Percentiles rank a stretch among this genome's conserved stretches.
Conservation (phyloP, 2,797 vertebrate species). For the Columba guinea region DNA sequence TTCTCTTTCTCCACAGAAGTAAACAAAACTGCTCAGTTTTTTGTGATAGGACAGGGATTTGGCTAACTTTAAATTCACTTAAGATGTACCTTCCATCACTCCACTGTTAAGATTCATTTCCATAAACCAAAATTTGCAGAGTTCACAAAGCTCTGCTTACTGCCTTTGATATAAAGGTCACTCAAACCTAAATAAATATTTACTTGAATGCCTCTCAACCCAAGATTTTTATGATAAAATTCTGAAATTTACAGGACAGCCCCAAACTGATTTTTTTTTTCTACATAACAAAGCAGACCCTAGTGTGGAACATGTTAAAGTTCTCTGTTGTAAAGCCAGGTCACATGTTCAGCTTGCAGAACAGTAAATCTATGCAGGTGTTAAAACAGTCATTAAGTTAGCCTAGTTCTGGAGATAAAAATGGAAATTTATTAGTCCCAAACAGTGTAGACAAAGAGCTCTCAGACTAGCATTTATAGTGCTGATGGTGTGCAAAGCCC, state of each 20-base stretch:
- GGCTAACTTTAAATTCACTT: not conserved
- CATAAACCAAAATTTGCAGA: not conserved
- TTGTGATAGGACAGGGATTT: not conserved
- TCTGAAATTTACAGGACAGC: not conserved
- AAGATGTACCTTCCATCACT: not conserved
- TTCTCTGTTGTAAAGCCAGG: not conserved
- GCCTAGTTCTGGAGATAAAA: not conserved
- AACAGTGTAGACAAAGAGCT: rapidly evolving
- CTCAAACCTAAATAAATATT: not conserved
- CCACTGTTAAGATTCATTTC: not conserved
- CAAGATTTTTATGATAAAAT: not conserved
- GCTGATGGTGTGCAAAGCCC: not conserved
- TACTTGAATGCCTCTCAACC: not conserved
- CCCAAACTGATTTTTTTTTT: not conserved
- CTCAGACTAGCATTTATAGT: not conserved
- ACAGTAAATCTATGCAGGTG: not conserved
- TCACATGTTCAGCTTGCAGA: not conserved
- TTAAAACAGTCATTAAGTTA: not conserved
- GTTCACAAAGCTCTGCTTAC: not conserved
- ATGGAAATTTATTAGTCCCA: not conserved
- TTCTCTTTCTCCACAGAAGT: not conserved
- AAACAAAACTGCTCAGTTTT: not conserved
- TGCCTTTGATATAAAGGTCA: not conserved
- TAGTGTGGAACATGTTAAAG: not conserved
- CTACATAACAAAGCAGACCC: not conserved